Conservation (phyloP, 92 coral and sea anemone species). For the Actinernus sp. region DNA sequence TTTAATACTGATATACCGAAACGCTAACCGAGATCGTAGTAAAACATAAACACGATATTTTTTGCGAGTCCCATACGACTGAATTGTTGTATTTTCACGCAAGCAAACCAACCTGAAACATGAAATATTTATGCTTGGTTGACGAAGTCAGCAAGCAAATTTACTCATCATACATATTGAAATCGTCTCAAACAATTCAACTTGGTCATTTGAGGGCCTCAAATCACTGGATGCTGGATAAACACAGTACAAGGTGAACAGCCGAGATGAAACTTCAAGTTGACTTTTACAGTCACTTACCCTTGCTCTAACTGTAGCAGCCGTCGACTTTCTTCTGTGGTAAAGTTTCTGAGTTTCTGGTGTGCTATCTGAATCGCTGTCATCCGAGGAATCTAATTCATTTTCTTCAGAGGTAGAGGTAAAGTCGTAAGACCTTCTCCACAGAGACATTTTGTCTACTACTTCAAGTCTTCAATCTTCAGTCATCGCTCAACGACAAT, state of each 20-base stretch:
- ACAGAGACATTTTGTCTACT: conserved; percentile 24
- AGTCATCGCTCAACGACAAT: conserved; percentile 9
- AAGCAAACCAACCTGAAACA: background rate
- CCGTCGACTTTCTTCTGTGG: conserved; percentile 91
- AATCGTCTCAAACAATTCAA: no score
- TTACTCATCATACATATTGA: no score
- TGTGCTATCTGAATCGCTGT: conserved; percentile 83
- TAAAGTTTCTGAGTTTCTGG: conserved; percentile 82
- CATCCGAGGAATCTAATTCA: conserved; percentile 89
- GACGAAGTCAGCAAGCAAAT: background rate
- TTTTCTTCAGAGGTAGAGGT: conserved; percentile 73
- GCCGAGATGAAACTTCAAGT: no score
- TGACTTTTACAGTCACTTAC: conserved; percentile 69
- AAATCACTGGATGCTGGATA: no score
- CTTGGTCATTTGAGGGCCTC: no score
- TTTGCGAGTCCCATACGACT: background rate
- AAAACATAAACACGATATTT: no score
- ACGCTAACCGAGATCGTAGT: no score
- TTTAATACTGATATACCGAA: no score
- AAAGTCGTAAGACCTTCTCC: conserved; percentile 89
- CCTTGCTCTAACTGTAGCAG: conserved; percentile 80
- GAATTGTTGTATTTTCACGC: background rate
- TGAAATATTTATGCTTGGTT: conserved; percentile 8
- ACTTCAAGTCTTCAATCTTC: conserved; percentile 14
- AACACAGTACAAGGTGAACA: no score